Conservation (phyloP, 2,888 invertebrate genomes). For the Mimachlamys varia region DNA sequence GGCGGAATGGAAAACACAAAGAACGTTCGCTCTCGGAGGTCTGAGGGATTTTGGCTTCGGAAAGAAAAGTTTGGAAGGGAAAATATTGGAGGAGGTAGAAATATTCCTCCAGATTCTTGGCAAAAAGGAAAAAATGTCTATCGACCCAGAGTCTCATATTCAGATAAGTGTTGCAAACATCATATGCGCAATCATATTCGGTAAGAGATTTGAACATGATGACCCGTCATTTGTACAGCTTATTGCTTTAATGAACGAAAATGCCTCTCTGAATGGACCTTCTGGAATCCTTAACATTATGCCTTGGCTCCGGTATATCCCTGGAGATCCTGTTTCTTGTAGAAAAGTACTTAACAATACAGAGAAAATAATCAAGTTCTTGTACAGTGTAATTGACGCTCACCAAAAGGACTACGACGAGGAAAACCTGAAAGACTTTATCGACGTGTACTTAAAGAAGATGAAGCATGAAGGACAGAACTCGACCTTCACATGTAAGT, state of each 20-base stretch:
- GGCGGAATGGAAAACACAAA: conserved; percentile 34
- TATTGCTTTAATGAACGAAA: not conserved
- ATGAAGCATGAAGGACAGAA: conserved; percentile 37
- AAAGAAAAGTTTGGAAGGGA: conserved; percentile 21
- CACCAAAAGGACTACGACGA: conserved; percentile 1
- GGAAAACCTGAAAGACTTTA: not conserved
- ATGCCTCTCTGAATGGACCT: not conserved
- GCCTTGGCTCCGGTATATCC: conserved; percentile 39
- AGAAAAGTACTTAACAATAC: not conserved
- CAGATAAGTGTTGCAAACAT: conserved; percentile 46
- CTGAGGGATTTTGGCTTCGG: conserved; percentile 41
- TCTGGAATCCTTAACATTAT: not conserved
- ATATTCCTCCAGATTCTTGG: not conserved
- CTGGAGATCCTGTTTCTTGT: conserved; percentile 40
- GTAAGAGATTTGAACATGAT: conserved; percentile 42
- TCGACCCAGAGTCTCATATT: not conserved
- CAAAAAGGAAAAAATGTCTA: not conserved
- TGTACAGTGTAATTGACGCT: not conserved
- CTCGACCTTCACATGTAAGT: conserved; percentile 42
- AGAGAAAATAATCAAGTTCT: not conserved
- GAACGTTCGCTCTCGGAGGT: not conserved
- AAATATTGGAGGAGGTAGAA: conserved; percentile 17
- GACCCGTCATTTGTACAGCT: conserved; percentile 34
- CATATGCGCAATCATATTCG: conserved; percentile 51
- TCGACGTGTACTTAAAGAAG: conserved; percentile 1